A percentile compares a stretch with the other conserved stretches of the same genome.
phyloP scores from a whole-genome alignment of 2,113 vertebrate genomes.

The Epinephelus cyanopodus region DNA sequence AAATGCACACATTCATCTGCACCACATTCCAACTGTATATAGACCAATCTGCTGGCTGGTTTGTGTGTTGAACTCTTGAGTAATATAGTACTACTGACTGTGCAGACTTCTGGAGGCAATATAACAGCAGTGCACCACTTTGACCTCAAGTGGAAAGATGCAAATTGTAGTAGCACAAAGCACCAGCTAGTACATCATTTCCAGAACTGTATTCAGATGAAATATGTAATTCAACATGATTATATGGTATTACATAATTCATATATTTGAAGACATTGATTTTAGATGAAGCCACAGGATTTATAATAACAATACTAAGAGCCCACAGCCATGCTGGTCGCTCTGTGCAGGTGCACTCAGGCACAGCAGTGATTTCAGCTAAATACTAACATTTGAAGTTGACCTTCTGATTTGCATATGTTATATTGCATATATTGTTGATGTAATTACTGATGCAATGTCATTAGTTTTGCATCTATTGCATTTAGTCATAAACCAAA shows the following conservation, averaged over 20 bases:
- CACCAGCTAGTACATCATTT: neutral
- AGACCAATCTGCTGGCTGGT: neutral
- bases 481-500: neutral
- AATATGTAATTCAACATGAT: neutral
- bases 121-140: neutral
- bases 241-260: too few species aligned
- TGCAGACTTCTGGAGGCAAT: neutral
- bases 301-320: neutral
- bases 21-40: neutral
- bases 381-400: too few species aligned
- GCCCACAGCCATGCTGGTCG: neutral
- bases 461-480: neutral
- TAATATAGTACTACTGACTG: neutral
- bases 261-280: too few species aligned
- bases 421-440: neutral
- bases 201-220: neutral
- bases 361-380: too few species aligned
- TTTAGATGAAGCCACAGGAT: neutral
- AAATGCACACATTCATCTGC: conserved; percentile 3
- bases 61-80: neutral
- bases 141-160: neutral
- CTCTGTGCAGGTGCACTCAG: neutral
- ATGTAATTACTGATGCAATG: neutral
- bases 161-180: neutral
- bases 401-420: neutral